A percentile compares a stretch with the other conserved stretches of the same genome.
Conservation (phyloP, 2,113 vertebrate genomes). For the Antechinus flavipes region DNA sequence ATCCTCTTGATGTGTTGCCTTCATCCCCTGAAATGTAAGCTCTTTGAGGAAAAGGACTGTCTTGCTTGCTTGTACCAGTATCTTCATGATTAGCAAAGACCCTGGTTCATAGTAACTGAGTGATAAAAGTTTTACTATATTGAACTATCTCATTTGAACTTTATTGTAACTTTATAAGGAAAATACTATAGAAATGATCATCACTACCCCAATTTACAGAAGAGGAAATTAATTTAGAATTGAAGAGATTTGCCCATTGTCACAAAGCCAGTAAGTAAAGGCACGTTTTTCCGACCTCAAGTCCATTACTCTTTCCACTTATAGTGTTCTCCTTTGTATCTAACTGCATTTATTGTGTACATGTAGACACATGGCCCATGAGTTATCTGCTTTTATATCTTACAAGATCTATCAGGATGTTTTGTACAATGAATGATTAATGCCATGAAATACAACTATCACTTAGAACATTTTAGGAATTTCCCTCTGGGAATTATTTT, state of each 20-base stretch:
- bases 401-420: neutral
- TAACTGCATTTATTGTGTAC: neutral
- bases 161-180: neutral
- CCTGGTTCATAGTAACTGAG: neutral
- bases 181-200: neutral
- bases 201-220: neutral
- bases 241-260: neutral
- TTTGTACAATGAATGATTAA: neutral
- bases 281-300: neutral
- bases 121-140: neutral
- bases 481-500: neutral
- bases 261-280: neutral
- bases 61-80: neutral
- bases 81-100: neutral
- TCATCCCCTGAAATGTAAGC: neutral
- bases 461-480: neutral
- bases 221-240: neutral
- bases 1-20: neutral
- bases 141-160: neutral
- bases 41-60: neutral
- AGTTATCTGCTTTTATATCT: neutral
- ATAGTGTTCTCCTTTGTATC: neutral
- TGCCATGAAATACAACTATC: neutral
- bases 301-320: neutral
- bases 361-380: neutral